Evolutionary conservation across 2,113 vertebrate genomes (phyloP).

Genomic region (Bufo bufo): DNA sequence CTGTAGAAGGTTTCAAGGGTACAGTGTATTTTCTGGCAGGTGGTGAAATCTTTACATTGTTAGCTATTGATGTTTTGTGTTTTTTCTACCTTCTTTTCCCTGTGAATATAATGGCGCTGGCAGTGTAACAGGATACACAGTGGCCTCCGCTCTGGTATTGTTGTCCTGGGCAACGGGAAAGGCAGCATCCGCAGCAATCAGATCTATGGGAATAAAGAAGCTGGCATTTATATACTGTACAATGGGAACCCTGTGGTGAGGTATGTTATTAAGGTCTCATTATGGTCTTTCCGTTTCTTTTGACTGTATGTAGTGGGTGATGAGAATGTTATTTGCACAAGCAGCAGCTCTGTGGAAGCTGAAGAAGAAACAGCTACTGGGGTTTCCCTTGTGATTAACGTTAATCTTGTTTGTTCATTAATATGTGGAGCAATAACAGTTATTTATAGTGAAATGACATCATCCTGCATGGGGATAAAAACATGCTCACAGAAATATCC

Average conservation of each 20-base stretch:
- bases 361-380: background rate
- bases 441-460: no score
- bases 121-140: conserved; percentile 94
- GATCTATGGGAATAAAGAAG: conserved; percentile 94
- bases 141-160: conserved; percentile 87
- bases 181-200: conserved; percentile 88
- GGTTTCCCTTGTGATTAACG: background rate
- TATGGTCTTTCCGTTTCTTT: background rate
- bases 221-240: conserved; percentile 91
- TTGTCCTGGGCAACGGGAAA: conserved; percentile 88
- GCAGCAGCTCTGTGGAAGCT: background rate
- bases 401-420: background rate
- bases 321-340: conserved; percentile 27
- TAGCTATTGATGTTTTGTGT: background rate
- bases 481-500: no score
- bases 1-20: no score
- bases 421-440: background rate
- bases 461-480: no score
- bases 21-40: background rate
- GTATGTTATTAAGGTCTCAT: conserved; percentile 67
- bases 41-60: background rate
- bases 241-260: conserved; percentile 89
- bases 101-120: conserved; percentile 53
- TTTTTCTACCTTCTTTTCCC: conserved; percentile 46
- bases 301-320: background rate